Base-by-base conservation (phyloP, 1,140 invertebrate genomes). In the Drosophila parabipectinata region DNA sequence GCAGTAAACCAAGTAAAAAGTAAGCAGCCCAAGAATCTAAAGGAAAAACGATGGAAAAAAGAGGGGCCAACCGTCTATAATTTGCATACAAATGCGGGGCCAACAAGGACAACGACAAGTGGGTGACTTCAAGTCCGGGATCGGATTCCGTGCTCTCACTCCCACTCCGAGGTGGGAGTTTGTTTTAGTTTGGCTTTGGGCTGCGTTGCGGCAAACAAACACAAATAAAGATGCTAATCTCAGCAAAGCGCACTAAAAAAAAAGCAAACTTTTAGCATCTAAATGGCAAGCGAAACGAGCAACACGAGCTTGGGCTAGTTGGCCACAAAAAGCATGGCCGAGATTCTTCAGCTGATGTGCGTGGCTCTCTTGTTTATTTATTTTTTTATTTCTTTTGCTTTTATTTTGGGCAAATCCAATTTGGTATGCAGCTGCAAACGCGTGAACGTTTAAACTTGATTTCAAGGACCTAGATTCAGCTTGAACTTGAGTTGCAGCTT, bases 201-300 rank as follows among this genome's bases (percentile, higher is more conserved):
- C 68, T 66, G 50, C 45, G 55, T 80, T 87, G 83, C 53, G 83
- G 83, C 83, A 83, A 72, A 67, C 83, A 81, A 88, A 88, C 83
- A 88, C 83, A 88, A 88, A 88, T 88, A 88, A 88, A 88, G 83
- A 88, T 88, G 83, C 83, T 88, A 88, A 88, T 88, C 83, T 88
- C 79, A 71, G 71, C 72, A 82, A 75, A 87, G 78, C 83, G 78
- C 82, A 77, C 48, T 61, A 64, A 37, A 62, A 72, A 45, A 51
- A 77, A 58, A 41, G 60, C n/a, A 3, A 44, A 24, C 15, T 3
- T 47, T 21, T 10, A 18, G 6, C 44, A 47, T 18, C 18, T 24
- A 47, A 44, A 12, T 44, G 41, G 41, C 41, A 14, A 68, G 71
- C 75, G 75, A 87, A 87, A 87, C 64, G 61, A 58, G 61, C 71